Base-by-base conservation (phyloP, 2,888 invertebrate species). In the Acanthoscelides obtectus region DNA sequence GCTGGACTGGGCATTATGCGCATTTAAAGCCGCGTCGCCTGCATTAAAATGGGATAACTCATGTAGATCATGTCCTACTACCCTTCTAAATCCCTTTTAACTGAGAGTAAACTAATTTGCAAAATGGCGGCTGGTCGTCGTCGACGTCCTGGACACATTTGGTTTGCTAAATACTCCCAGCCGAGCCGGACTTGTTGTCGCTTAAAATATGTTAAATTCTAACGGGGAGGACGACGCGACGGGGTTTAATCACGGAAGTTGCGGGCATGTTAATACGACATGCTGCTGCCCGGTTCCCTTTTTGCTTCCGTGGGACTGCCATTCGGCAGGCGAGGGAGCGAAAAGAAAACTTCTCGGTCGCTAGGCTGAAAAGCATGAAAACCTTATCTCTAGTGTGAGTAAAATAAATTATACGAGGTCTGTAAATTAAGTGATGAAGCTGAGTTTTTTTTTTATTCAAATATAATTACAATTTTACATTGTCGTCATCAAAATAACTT, bases 81-180 rank as follows among this genome's bases (percentile, higher is more conserved):
- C 73, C 73, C 75, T 70, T 70, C 71, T 70, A 70, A 73, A 73
- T 74, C 75, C 75, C 74, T 75, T 74, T 72, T 72, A 76, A 75
- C 76, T 75, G 75, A 71, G 73, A 72, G 74, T 77, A 74, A 77
- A 77, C 77, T 77, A 77, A 77, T 77, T 77, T 77, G 75, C 75
- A 75, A 77, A 76, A 77, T 73, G 75, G 74, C 73, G 74, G 74
- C 74, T 74, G 45, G 12, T 6, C 12, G 12, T 45, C 12, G 45
- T 45, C 45, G 45, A 12, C 45, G 45, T 6, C 45, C 45, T 6
- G 45, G 66, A 72, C 74, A 73, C 75, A 77, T 77, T 77, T 77
- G 77, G 77, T 75, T 77, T 77, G 77, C 77, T 77, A 77, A 77
- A 45, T 45, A 45, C 45, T 45, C 75, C 73, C 73, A 45, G 70